Evolutionary conservation across 2,797 vertebrate species (phyloP).

Genomic region (Myoxocephalus aenaeus): DNA sequence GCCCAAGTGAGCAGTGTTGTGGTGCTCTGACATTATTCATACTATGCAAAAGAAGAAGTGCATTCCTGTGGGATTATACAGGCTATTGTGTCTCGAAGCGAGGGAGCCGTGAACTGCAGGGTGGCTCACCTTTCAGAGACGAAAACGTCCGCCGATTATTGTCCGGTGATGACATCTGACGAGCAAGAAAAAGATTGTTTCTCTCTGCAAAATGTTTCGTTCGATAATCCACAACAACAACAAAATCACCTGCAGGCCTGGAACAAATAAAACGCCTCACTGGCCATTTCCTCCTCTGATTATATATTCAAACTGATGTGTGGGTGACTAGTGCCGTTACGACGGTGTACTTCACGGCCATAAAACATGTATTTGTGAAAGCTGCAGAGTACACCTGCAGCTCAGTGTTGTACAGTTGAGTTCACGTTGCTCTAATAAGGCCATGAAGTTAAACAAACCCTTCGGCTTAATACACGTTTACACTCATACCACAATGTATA

Average conservation of each 20-base stretch:
- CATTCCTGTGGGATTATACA: slow-evolving; percentile 63
- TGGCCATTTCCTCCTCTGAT: slow-evolving; percentile 34
- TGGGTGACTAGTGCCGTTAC: slow-evolving; percentile 9
- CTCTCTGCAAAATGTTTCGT: slow-evolving; percentile 10
- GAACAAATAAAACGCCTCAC: slow-evolving; percentile 11
- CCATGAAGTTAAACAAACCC: slow-evolving; percentile 69
- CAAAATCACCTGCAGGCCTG: slow-evolving; percentile 22
- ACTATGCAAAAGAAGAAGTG: slow-evolving; percentile 47
- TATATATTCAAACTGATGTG: slow-evolving; percentile 19
- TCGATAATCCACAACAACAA: slow-evolving; percentile 15
- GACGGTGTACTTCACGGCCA: slow-evolving; percentile 23
- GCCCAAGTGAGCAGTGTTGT: slow-evolving; percentile 48
- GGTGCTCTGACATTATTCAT: slow-evolving; percentile 52
- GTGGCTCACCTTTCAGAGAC: slow-evolving; percentile 33
- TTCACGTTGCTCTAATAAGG: slow-evolving; percentile 70
- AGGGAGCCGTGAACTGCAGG: slow-evolving; percentile 21
- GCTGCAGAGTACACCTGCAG: slow-evolving; percentile 54
- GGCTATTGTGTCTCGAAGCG: slow-evolving; percentile 61
- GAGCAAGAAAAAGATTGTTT: slow-evolving; percentile 29
- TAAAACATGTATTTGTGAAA: slow-evolving; percentile 38
- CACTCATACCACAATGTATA: slow-evolving; percentile 68
- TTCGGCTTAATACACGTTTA: slow-evolving; percentile 46
- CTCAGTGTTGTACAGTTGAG: slow-evolving; percentile 38
- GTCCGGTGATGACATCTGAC: slow-evolving; percentile 34
- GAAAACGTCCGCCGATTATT: slow-evolving; percentile 21